Evolutionary conservation across 2,797 vertebrate species (phyloP).

Genomic region (Brachymystax lenok): DNA sequence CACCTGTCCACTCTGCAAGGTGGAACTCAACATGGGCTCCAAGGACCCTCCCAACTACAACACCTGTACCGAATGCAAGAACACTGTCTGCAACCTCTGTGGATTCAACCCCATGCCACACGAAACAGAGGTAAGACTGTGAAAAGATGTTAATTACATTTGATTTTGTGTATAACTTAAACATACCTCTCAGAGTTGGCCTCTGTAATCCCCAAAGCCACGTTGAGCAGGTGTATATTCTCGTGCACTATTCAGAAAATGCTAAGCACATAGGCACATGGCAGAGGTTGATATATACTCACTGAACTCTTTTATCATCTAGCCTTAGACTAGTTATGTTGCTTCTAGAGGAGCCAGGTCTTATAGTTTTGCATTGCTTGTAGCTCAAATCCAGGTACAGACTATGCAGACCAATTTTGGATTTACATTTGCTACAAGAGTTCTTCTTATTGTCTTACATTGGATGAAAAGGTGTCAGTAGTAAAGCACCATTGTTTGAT

Average conservation of each 20-base stretch:
- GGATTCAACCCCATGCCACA: slow-evolving; percentile 95
- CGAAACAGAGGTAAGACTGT: slow-evolving; percentile 79
- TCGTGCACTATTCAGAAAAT: neutral
- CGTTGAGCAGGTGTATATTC: neutral
- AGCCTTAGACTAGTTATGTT: neutral
- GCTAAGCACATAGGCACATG: neutral
- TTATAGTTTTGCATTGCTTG: neutral
- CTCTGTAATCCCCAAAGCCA: neutral
- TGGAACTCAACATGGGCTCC: slow-evolving; percentile 81
- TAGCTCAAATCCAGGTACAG: neutral
- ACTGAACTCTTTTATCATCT: neutral
- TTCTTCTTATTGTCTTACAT: neutral
- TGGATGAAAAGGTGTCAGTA: neutral
- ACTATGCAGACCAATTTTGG: neutral
- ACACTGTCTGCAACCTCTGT: slow-evolving; percentile 90
- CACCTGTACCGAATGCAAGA: slow-evolving; percentile 91
- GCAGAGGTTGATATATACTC: neutral
- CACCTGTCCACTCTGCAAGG: slow-evolving; percentile 90
- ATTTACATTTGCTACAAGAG: neutral
- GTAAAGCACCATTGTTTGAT: neutral
- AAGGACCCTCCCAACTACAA: slow-evolving; percentile 87
- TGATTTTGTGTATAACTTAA: neutral
- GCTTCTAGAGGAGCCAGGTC: neutral
- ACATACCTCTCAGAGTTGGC: neutral
- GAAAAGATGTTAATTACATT: slow-evolving; percentile 2